These are phyloP conservation scores for Ricordea florida DNA, from an alignment of 92 coral and sea anemone genomes.

Conservation along the genomic window DNA sequence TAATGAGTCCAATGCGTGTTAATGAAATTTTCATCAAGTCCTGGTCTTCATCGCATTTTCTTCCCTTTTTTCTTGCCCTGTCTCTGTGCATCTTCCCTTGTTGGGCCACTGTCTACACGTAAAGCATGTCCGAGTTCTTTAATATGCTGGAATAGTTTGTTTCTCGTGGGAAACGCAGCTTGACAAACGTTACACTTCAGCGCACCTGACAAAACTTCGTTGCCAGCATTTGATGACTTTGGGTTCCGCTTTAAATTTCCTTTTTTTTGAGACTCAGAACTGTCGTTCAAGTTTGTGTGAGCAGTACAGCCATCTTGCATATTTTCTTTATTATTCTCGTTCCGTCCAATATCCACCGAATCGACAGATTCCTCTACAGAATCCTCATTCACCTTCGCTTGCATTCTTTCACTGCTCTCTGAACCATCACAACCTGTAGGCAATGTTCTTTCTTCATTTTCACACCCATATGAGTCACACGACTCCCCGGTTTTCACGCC, in stretches of 20 bases:
- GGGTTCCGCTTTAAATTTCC: conserved; percentile 16
- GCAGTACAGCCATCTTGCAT: not conserved
- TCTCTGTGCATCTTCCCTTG: conserved; percentile 23
- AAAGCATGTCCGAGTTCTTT: conserved; percentile 93
- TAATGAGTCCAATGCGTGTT: not conserved
- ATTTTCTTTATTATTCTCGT: not conserved
- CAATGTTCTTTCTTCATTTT: not conserved
- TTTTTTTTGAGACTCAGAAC: not conserved
- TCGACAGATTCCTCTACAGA: not conserved
- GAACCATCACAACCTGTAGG: too few relatives aligned
- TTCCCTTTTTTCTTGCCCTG: conserved; percentile 71
- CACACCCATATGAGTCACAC: not conserved
- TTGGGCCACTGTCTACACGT: conserved; percentile 38
- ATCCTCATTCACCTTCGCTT: not conserved
- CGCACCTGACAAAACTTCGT: not conserved
- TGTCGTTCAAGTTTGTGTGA: too few relatives aligned
- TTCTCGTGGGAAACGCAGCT: conserved; percentile 74
- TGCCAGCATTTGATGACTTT: conserved; percentile 3
- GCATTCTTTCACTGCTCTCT: too few relatives aligned
- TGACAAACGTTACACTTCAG: conserved; percentile 84
- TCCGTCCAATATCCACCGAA: not conserved
- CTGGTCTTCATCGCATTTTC: conserved; percentile 25
- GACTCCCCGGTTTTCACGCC: not conserved
- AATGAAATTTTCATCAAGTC: not conserved
- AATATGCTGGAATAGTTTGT: conserved; percentile 92